Evolutionary conservation across 92 coral and sea anemone genomes (phyloP).

Genomic region (Porites cylindrica): DNA sequence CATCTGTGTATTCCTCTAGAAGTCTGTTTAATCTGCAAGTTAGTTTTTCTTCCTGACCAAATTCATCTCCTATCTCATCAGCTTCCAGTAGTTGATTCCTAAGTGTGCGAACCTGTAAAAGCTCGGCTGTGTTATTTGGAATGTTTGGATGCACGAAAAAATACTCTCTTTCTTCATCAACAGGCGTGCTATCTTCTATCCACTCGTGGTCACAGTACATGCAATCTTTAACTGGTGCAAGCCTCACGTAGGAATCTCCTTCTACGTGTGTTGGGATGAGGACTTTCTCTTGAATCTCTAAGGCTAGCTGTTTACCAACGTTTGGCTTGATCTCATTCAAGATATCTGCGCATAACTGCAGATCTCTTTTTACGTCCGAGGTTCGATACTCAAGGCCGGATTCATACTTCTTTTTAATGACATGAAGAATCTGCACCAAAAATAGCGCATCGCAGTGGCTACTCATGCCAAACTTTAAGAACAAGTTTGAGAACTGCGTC

Average conservation of each 20-base stretch:
- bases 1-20: conserved; percentile 91
- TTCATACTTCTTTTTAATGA: conserved; percentile 29
- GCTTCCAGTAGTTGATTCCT: conserved; percentile 45
- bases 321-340: conserved; percentile 47
- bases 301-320: background rate
- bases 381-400: background rate
- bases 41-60: conserved; percentile 77
- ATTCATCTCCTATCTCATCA: conserved; percentile 52
- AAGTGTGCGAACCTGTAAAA: conserved; percentile 34
- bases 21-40: conserved; percentile 77
- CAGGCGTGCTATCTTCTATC: conserved; percentile 14
- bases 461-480: conserved; percentile 43
- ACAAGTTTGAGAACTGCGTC: conserved; percentile 3
- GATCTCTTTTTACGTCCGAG: conserved; percentile 56
- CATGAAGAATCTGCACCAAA: conserved; percentile 40
- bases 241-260: no score
- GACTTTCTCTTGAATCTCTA: no score
- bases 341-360: conserved; percentile 52
- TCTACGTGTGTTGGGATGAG: no score
- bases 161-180: conserved; percentile 21
- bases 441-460: conserved; percentile 19
- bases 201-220: conserved; percentile 19
- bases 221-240: no score
- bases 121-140: conserved; percentile 38
- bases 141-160: conserved; percentile 51